Conservation (phyloP, 2,797 vertebrate genomes). For the Centropyge bicolor region DNA sequence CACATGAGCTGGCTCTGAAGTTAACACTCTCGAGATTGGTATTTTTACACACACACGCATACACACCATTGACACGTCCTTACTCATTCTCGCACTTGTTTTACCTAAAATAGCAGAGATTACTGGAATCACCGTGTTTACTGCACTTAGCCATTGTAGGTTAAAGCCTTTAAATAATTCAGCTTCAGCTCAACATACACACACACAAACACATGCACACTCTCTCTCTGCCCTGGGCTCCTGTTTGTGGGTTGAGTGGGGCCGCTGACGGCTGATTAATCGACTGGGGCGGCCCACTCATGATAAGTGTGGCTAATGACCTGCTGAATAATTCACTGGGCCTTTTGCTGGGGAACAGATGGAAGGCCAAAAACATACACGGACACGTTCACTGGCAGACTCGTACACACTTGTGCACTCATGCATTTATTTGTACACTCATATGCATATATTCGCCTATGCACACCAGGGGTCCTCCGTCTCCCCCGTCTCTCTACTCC, state of each 20-base stretch:
- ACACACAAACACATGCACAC: conserved; percentile 11
- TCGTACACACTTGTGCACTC: conserved; percentile 42
- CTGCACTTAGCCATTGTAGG: conserved; percentile 70
- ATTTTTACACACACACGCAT: conserved; percentile 45
- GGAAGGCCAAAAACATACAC: conserved; percentile 71
- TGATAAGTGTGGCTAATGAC: conserved; percentile 88
- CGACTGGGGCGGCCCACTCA: conserved; percentile 80
- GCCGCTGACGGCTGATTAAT: conserved; percentile 86
- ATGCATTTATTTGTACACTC: conserved; percentile 41
- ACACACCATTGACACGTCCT: conserved; percentile 38
- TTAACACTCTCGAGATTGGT: conserved; percentile 42
- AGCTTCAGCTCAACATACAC: conserved; percentile 41
- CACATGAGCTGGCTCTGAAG: conserved; percentile 42
- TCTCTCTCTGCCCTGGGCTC: conserved; percentile 55
- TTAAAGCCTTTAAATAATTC: conserved; percentile 86
- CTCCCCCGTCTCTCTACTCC: conserved; percentile 27
- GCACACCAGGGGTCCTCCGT: conserved; percentile 37
- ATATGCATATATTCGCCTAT: conserved; percentile 59
- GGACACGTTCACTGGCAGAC: conserved; percentile 52
- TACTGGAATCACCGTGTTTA: conserved; percentile 76
- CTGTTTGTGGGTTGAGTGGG: conserved; percentile 74
- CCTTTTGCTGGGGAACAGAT: conserved; percentile 78
- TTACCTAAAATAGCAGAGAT: conserved; percentile 76
- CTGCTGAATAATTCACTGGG: conserved; percentile 88
- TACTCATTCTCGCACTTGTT: conserved; percentile 54